phyloP scores from a whole-genome alignment of 2,888 invertebrate species.

The Caenorhabditis doughertyi region DNA sequence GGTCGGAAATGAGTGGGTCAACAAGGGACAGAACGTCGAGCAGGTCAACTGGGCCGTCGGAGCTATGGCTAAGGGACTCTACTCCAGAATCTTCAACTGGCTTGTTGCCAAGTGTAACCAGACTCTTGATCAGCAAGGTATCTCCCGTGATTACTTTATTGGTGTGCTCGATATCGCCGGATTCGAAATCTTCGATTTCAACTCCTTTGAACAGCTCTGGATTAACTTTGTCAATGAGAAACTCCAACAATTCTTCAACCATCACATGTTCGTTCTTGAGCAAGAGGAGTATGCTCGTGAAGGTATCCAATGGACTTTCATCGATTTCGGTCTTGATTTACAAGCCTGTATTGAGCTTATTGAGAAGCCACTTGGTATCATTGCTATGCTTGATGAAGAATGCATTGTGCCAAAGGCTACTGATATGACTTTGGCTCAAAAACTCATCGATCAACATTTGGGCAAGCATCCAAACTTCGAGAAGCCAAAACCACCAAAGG shows the following conservation, averaged over 20 bases:
- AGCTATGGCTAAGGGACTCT: slow-evolving; percentile 84
- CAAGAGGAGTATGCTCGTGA: slow-evolving; percentile 89
- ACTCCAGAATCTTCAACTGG: slow-evolving; percentile 85
- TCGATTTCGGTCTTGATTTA: slow-evolving; percentile 98
- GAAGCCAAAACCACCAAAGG: slow-evolving; percentile 84
- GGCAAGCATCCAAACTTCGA: slow-evolving; percentile 83
- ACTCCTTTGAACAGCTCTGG: slow-evolving; percentile 98
- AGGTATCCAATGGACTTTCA: slow-evolving; percentile 94
- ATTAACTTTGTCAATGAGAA: slow-evolving; percentile 99
- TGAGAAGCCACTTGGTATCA: slow-evolving; percentile 87
- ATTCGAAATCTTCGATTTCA: slow-evolving; percentile 99
- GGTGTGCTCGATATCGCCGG: slow-evolving; percentile 99
- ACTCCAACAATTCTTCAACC: slow-evolving; percentile 98
- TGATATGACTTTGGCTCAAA: slow-evolving; percentile 81
- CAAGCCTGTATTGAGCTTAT: slow-evolving; percentile 96
- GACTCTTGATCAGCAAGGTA: slow-evolving; percentile 86
- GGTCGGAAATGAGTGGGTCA: slow-evolving; percentile 85
- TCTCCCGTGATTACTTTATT: slow-evolving; percentile 99
- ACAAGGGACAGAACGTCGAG: slow-evolving; percentile 85
- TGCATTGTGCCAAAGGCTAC: slow-evolving; percentile 83
- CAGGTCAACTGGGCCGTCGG: slow-evolving; percentile 83
- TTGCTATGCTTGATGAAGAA: slow-evolving; percentile 83
- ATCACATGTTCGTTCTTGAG: slow-evolving; percentile 97
- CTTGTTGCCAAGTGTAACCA: slow-evolving; percentile 84
- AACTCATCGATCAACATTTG: slow-evolving; percentile 82